Conservation (phyloP, 2,797 vertebrate genomes). For the Percopsis omiscomaycus region DNA sequence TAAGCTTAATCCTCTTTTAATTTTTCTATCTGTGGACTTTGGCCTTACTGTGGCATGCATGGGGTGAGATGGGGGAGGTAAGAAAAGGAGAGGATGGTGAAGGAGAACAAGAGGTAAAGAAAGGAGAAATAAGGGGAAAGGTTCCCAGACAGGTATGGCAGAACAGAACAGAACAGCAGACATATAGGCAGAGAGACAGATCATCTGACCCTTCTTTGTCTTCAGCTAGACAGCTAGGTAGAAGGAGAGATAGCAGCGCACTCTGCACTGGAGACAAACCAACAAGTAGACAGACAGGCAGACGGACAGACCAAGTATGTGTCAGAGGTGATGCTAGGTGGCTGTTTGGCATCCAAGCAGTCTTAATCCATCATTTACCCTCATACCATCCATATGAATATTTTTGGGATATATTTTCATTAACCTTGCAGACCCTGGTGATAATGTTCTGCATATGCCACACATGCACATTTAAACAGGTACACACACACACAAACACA, state of each 20-base stretch:
- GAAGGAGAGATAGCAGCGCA: neutral
- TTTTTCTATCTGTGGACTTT: conserved; percentile 37
- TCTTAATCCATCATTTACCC: conserved; percentile 60
- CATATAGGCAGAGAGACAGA: neutral
- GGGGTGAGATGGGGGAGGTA: conserved; percentile 6
- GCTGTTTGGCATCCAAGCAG: conserved; percentile 55
- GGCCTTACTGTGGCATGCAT: conserved; percentile 19
- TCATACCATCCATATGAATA: conserved; percentile 42
- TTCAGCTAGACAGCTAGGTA: conserved; percentile 6
- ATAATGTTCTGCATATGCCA: conserved; percentile 45
- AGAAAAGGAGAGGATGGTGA: neutral
- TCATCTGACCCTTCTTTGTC: neutral
- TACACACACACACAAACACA: conserved; percentile 9
- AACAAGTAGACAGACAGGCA: conserved; percentile 26
- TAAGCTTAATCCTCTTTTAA: conserved; percentile 3
- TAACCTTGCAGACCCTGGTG: conserved; percentile 56
- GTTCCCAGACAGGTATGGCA: neutral
- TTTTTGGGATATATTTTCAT: conserved; percentile 57
- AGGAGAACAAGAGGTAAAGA: no score
- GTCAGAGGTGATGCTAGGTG: conserved; percentile 53
- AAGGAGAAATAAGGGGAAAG: no score
- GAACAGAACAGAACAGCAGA: neutral
- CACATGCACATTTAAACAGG: conserved; percentile 37
- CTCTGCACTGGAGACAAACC: neutral
- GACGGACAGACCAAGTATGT: conserved; percentile 34